These are phyloP conservation scores for Cataglyphis cursor DNA, from an alignment of 2,888 invertebrate species.

Conservation along the genomic window DNA sequence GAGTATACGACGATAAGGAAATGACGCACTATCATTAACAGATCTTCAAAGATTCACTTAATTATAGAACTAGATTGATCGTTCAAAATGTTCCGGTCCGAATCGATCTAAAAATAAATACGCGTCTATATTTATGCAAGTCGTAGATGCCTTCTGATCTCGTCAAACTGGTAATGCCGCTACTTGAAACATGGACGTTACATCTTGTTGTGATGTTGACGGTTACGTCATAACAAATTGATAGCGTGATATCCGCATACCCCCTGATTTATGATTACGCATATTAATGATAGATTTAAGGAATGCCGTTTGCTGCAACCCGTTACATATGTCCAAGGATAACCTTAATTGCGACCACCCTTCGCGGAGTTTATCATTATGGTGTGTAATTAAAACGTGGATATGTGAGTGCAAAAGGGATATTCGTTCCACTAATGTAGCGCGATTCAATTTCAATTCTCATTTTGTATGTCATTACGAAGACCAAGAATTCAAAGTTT, in stretches of 20 bases:
- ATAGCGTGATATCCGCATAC: slow-evolving; percentile 41
- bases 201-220: slow-evolving; percentile 54
- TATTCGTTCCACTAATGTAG: slow-evolving; percentile 11
- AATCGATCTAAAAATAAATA: neutral
- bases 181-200: slow-evolving; percentile 57
- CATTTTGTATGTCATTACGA: slow-evolving; percentile 17
- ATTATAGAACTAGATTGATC: slow-evolving; percentile 8
- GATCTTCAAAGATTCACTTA: slow-evolving; percentile 35
- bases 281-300: slow-evolving; percentile 51
- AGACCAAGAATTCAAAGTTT: neutral
- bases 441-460: slow-evolving; percentile 31
- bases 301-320: neutral
- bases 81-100: slow-evolving; percentile 58
- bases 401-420: neutral
- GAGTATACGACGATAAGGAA: slow-evolving; percentile 26
- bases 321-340: neutral
- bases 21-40: slow-evolving; percentile 4
- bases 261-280: slow-evolving; percentile 57
- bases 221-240: slow-evolving; percentile 68
- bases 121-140: neutral
- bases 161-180: slow-evolving; percentile 58
- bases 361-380: slow-evolving; percentile 31
- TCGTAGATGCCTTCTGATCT: slow-evolving; percentile 37
- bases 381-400: slow-evolving; percentile 36
- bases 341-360: slow-evolving; percentile 19